Evolutionary conservation across 2,113 vertebrate species (phyloP), one percentile per base, ranked within the genome.

Genomic region (Cyanoramphus novaezelandiae): DNA sequence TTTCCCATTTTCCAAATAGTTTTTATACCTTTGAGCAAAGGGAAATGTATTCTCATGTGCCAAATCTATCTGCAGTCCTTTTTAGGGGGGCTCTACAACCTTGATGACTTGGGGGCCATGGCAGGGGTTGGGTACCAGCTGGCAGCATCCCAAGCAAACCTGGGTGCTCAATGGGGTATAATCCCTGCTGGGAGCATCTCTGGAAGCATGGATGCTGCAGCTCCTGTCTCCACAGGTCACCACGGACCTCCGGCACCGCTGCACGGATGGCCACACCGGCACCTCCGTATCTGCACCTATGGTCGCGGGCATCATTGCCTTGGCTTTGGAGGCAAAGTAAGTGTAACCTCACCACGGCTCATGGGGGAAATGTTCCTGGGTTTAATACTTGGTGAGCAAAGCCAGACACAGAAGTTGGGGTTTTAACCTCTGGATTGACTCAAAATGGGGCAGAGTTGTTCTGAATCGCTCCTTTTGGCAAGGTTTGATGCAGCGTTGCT

Each of bases 241-340:
- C 95, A 98, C 98, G 0, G 98, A 98, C 28, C 97, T 98, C 57
- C 92, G 98, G 28, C 98, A 98, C 86, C 97, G 98, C 82, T 98
- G 98, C 92, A 98, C 98, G 0, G 98, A 98, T 0, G 98, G 98
- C 87, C 98, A 98, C 94, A 98, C 98, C 0, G 98, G 98, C 53
- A 98, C 98, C 90, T 98, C 98, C 0, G 98, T 98, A 43, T 98
- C 98, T 0, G 98, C 98, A 53, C 98, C 98, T 14, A 98, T 98
- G 98, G 98, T 98, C 13, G 98, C 98, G 0, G 98, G 98, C 44
- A 97, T 98, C 95, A 97, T 98, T 7, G 98, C 98, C 67, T 85
- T 98, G 97, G 98, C 98, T 46, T 91, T 98, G 80, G 98, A 98
- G 95, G 98, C 98, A 82, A 98, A 98, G 98, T 98, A 97, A 98